Evolutionary conservation across 1,140 invertebrate species (phyloP), one percentile per base, ranked within the genome.

Genomic region (Halyomorpha halys): DNA sequence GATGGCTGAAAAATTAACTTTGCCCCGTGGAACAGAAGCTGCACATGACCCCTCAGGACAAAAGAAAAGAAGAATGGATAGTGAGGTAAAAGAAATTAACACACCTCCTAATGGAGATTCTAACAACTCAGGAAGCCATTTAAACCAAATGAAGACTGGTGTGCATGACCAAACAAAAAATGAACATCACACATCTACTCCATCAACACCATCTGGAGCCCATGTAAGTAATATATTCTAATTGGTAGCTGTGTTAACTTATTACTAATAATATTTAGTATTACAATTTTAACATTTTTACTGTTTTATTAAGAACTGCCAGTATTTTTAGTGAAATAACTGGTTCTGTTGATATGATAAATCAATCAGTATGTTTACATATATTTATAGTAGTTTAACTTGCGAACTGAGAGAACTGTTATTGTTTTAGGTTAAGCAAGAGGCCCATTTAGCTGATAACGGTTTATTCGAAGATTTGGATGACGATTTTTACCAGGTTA

Each of bases 401-500:
- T 11, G 6, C 4, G 34, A 39, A 39, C 34, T 39, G 34, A 13
- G 5, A 39, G 34, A 39, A 11, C 34, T 49, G n/a, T 49, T 21
- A 18, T 49, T 23, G 8, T 63, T 64, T 47, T 54, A 67, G 66
- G 66, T 67, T 25, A 67, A 67, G 62, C 66, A 67, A 62, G 66
- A 67, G 60, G 27, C 51, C 16, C 61, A 47, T 61, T 25, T 67
- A 11, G 56, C 56, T 11, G 66, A 67, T 39, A 67, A 64, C 49
- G 63, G 63, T 6, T 45, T 67, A 27, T 67, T 67, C 44, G 66
- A 67, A 27, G 66, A 67, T 60, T 63, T 67, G 19, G 66, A 67
- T 27, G 66, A 67, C 60, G 66, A 67, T 30, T 67, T 67, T 44
- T 67, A 67, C 44, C 66, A 67, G 66, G 66, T 67, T 5, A 49